A percentile compares a stretch with the other conserved stretches of the same genome.
Conservation (phyloP, 2,888 invertebrate genomes). For the Eumacrocentrus americanus region DNA sequence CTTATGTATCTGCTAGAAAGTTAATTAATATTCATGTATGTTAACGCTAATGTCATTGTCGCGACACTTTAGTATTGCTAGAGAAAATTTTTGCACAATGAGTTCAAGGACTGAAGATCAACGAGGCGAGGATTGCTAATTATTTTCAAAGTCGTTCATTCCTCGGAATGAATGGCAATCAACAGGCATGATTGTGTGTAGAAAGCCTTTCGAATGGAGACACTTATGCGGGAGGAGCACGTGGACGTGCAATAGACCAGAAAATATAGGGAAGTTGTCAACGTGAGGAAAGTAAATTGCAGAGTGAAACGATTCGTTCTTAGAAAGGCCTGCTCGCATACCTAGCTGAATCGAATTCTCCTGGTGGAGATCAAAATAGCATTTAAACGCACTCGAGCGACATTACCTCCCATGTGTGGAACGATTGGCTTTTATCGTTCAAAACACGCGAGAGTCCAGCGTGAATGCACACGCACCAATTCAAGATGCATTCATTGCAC, state of each 20-base stretch:
- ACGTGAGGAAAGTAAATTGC: background rate
- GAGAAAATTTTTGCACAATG: slow-evolving; percentile 27
- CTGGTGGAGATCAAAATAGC: no score
- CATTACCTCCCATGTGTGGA: no score
- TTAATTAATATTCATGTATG: slow-evolving; percentile 29
- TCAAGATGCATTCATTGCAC: no score
- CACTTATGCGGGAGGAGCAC: background rate
- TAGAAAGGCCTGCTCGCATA: no score
- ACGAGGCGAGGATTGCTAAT: slow-evolving; percentile 28
- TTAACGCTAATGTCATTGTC: background rate
- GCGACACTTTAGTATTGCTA: slow-evolving; percentile 9
- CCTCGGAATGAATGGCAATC: background rate
- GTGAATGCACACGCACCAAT: no score
- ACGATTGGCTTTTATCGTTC: no score
- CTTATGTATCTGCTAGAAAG: slow-evolving; percentile 25
- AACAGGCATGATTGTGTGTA: slow-evolving; percentile 5
- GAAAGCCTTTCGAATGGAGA: slow-evolving; percentile 6
- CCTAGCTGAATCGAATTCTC: no score
- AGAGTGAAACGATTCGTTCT: no score
- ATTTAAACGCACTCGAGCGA: no score
- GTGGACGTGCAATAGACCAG: background rate
- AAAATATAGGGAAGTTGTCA: background rate
- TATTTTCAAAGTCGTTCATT: slow-evolving; percentile 11
- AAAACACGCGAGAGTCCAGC: no score
- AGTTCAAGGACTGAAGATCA: slow-evolving; percentile 19